phyloP scores from a whole-genome alignment of 2,888 invertebrate species.

The Phragmatobia fuliginosa region DNA sequence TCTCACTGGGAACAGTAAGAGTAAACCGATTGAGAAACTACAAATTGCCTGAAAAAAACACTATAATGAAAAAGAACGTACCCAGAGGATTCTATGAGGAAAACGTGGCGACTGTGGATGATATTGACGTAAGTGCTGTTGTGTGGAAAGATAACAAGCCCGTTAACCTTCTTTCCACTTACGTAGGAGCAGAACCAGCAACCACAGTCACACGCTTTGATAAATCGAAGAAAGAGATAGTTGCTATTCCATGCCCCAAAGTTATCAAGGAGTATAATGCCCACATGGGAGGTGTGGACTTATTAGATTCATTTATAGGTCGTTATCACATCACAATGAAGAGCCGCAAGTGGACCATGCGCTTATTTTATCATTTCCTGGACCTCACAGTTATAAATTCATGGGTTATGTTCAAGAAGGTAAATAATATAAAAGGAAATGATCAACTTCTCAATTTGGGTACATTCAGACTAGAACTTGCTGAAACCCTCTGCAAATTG shows the following conservation, averaged over 20 bases:
- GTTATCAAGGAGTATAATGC: constrained; percentile 50
- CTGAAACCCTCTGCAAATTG: constrained; percentile 54
- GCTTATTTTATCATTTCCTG: constrained; percentile 57
- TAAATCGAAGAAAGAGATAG: constrained; percentile 46
- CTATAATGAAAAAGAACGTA: constrained; percentile 52
- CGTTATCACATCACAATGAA: constrained; percentile 54
- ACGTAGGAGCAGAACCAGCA: constrained; percentile 51
- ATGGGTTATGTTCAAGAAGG: constrained; percentile 56
- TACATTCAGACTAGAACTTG: constrained; percentile 56
- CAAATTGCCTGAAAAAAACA: constrained; percentile 53
- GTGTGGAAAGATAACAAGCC: constrained; percentile 64
- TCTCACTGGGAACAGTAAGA: constrained; percentile 42
- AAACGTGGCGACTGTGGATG: constrained; percentile 52
- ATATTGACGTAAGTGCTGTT: constrained; percentile 49
- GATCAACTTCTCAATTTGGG: constrained; percentile 55
- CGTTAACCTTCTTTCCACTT: constrained; percentile 59
- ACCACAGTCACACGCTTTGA: constrained; percentile 52
- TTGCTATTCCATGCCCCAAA: constrained; percentile 45
- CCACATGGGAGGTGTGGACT: constrained; percentile 33
- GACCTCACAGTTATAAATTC: constrained; percentile 56
- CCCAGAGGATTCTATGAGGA: constrained; percentile 44
- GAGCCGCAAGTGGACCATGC: constrained; percentile 56
- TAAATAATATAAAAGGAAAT: constrained; percentile 32
- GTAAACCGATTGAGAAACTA: constrained; percentile 51
- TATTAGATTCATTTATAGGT: constrained; percentile 46